Base-by-base conservation (phyloP, 2,888 invertebrate genomes). In the Ischnus inquisitorius region DNA sequence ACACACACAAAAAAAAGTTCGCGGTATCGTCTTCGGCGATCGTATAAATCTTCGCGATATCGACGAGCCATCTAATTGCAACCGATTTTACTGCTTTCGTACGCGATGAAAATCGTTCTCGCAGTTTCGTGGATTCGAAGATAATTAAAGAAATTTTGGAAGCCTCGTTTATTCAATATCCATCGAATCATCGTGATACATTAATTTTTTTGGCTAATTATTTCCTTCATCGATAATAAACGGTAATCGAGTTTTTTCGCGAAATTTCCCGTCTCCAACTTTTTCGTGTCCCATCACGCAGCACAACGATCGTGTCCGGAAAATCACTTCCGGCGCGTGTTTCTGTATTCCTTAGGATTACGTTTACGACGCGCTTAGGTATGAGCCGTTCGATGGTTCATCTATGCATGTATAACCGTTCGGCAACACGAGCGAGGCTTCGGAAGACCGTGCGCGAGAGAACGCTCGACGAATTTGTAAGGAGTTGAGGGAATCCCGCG, bases 391-490 rank as follows among this genome's bases (percentile, higher is more conserved):
- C 34, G 34, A 34, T 34, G 34, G 0, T 34, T 4, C 5, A 34
- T n/a, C n/a, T n/a, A 34, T 34, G 8, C 34, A 34, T 34, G 19
- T 54, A 54, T 54, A 54, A 51, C 69, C 51, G 39, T 34, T 14
- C 34, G 12, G 19, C 19, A 19, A 19, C 34, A 22, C 57, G 22
- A 10, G 43, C 43, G 22, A 43, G 19, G 71, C 48, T 34, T 39
- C 10, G 28, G 60, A 51, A 39, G 51, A 60, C 5, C 48, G 25
- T 48, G 54, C 76, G 71, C 14, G 64, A 82, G 72, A 72, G 28
- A 82, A 82, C 72, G 48, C 43, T 60, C 51, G 51, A 78, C 72
- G 74, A 69, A 79, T 75, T 83, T 79, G 43, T 62, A 54, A 69
- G 51, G 74, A 43, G n/a, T 10, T 46, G 10, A 22, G 22, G 19